These are phyloP conservation scores for Synanthedon vespiformis DNA, from an alignment of 2,888 invertebrate genomes.

Conservation along the genomic window DNA sequence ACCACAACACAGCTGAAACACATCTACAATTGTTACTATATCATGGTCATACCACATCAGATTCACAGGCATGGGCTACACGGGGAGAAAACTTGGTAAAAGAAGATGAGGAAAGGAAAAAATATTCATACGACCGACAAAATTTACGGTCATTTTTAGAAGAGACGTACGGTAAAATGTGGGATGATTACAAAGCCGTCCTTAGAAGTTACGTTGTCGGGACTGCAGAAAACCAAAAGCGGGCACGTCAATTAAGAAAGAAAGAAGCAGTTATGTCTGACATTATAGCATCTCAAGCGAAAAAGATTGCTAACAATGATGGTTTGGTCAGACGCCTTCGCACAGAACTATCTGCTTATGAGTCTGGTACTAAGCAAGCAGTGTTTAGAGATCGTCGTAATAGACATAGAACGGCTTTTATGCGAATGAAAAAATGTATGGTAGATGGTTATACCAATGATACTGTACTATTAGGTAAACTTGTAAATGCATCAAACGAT, in stretches of 20 bases:
- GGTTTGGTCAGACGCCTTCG: conserved; percentile 40
- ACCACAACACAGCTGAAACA: conserved; percentile 48
- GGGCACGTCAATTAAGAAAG: conserved; percentile 41
- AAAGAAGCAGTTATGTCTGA: conserved; percentile 59
- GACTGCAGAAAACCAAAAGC: conserved; percentile 54
- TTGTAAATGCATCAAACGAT: conserved; percentile 49
- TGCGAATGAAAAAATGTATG: conserved; percentile 34
- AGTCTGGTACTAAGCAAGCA: conserved; percentile 57
- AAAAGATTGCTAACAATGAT: conserved; percentile 51
- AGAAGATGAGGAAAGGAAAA: conserved; percentile 49
- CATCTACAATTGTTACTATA: conserved; percentile 50
- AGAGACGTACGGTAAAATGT: conserved; percentile 38
- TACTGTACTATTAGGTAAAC: conserved; percentile 25
- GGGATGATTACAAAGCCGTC: conserved; percentile 54
- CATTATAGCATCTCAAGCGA: conserved; percentile 52
- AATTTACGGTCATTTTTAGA: conserved; percentile 46
- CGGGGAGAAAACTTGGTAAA: conserved; percentile 55
- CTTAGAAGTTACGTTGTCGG: conserved; percentile 41
- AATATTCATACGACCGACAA: conserved; percentile 40
- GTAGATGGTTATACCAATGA: conserved; percentile 35
- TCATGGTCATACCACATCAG: conserved; percentile 41
- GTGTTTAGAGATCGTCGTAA: conserved; percentile 51
- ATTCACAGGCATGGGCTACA: conserved; percentile 43
- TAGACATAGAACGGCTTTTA: conserved; percentile 45
- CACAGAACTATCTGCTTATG: conserved; percentile 46